Percentiles rank a stretch among this genome's conserved stretches.
Conservation (phyloP, 2,113 vertebrate species). For the Phrynosoma blainvillii region DNA sequence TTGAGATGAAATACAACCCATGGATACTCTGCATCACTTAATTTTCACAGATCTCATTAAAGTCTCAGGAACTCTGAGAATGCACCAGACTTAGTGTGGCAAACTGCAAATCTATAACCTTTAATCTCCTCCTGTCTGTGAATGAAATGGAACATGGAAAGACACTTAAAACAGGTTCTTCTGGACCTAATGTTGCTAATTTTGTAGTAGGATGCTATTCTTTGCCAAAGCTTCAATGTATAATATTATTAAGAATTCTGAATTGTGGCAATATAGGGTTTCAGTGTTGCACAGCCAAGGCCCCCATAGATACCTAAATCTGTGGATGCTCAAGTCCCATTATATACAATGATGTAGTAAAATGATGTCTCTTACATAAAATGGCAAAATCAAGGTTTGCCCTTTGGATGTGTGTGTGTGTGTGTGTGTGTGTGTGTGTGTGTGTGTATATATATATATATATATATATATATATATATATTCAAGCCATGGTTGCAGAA, state of each 20-base stretch:
- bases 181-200: conserved; percentile 1
- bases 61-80: not conserved
- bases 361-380: too few relatives aligned
- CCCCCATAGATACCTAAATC: too few relatives aligned
- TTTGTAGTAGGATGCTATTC: not conserved
- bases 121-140: not conserved
- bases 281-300: not conserved
- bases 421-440: too few relatives aligned
- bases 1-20: not conserved
- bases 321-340: too few relatives aligned
- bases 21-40: rapidly evolving
- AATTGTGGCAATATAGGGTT: not conserved
- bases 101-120: conserved; percentile 16
- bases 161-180: not conserved
- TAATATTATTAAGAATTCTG: not conserved
- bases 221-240: not conserved
- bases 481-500: too few relatives aligned
- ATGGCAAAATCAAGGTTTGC: too few relatives aligned
- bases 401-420: too few relatives aligned
- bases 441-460: too few relatives aligned
- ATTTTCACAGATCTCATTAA: not conserved
- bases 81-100: not conserved
- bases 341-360: too few relatives aligned
- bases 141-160: not conserved
- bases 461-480: too few relatives aligned